phyloP scores from a whole-genome alignment of 2,113 vertebrate species.

The Butorides virescens region DNA sequence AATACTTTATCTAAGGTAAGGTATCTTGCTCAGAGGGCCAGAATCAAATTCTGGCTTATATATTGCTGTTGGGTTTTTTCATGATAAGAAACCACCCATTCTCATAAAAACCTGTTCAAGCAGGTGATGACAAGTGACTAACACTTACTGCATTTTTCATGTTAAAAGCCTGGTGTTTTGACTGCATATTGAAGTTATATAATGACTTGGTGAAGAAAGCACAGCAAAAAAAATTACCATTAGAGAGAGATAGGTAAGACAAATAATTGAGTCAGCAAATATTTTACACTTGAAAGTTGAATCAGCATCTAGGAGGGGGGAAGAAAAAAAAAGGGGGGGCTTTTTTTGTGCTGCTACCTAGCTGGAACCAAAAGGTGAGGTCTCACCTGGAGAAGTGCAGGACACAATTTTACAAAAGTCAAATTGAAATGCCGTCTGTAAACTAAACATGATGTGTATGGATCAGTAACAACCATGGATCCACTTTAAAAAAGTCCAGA shows the following conservation, averaged over 20 bases:
- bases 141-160: background rate
- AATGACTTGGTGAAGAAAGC: background rate
- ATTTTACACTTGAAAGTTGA: background rate
- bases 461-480: background rate
- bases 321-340: background rate
- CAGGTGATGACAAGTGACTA: background rate
- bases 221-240: background rate
- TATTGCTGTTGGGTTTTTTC: background rate
- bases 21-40: background rate
- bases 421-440: background rate
- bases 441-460: background rate
- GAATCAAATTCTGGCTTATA: background rate
- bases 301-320: background rate
- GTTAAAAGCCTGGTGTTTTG: background rate
- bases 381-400: background rate
- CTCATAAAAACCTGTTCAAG: background rate
- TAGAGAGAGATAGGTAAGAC: background rate
- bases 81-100: background rate
- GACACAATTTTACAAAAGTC: background rate
- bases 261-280: background rate
- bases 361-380: background rate
- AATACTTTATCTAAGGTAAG: background rate
- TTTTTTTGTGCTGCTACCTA: background rate
- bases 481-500: background rate
- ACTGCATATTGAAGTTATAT: background rate